Conservation (phyloP, 2,113 vertebrate genomes). For the Actenoides lindsayi region DNA sequence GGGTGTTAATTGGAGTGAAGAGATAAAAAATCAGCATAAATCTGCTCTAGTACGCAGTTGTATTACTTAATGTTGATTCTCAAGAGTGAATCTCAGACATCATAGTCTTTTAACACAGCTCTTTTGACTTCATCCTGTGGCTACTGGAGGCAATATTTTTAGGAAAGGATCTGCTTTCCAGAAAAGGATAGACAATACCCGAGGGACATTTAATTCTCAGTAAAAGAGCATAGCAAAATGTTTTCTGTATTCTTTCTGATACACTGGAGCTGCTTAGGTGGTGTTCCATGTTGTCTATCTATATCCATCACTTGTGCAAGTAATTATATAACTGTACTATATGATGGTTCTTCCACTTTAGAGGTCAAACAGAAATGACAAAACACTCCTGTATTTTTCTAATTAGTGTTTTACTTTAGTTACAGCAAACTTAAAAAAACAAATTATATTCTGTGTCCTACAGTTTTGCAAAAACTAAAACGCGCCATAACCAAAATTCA, state of each 20-base stretch:
- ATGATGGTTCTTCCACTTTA: neutral
- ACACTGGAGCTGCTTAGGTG: neutral
- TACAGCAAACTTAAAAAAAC: neutral
- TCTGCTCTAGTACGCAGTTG: neutral
- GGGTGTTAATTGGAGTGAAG: neutral
- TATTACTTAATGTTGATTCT: neutral
- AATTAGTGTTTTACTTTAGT: neutral
- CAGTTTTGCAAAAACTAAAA: neutral
- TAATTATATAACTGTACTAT: neutral
- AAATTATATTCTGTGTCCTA: neutral
- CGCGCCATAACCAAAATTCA: neutral
- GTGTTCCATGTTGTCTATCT: neutral
- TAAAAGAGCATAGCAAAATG: neutral
- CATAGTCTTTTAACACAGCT: accelerated
- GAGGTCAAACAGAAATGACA: neutral
- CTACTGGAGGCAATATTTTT: neutral
- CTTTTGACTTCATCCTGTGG: neutral
- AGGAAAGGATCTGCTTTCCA: neutral
- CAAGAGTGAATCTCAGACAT: neutral
- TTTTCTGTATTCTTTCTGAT: neutral
- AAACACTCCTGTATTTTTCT: neutral
- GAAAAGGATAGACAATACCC: neutral
- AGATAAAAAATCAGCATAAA: neutral
- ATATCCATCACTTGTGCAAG: neutral
- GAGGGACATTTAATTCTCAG: neutral